Evolutionary conservation across 2,888 invertebrate species (phyloP), one percentile per base, ranked within the genome.

Genomic region (Eupithecia inturbata): DNA sequence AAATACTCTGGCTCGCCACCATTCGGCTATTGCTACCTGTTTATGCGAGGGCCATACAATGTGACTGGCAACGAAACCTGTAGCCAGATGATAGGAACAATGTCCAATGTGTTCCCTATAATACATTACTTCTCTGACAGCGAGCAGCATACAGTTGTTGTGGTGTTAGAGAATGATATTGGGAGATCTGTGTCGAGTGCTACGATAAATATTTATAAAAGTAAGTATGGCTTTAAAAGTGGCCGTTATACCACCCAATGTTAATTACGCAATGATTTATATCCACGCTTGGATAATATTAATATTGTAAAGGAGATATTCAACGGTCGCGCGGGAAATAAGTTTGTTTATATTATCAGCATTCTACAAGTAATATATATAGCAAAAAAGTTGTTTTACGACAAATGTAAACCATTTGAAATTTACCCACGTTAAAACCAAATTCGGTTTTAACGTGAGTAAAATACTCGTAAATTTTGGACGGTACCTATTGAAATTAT

Each of bases 141-240:
- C n/a, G 95, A 96, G 49, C 95, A 96, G 74, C 96, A 97, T 84
- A 97, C 97, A 0, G 95, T 98, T n/a, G 90, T 98, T 19, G 96
- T 98, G 66, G 95, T 98, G 57, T 95, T 98, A 33, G 95, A 96
- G 74, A 98, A 98, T 90, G 96, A 97, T 77, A 95, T 98, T 14
- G 96, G 96, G 5, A 96, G 95, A 82, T 93, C 94, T 63, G 95
- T 97, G 7, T 96, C 96, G 74, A 96, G 96, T 72, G 95, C 97
- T 19, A 96, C 96, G 16, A 96, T 98, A 63, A 97, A 97, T 86
- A 96, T 98, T 85, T 98, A 98, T 89, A 96, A 98, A 96, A 97
- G 98, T 98, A 90, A 88, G 88, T 84, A 33, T 39, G 7, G 64
- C 64, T 66, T 66, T 66, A 39, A 10, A 33, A 64, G 0, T 19